Evolutionary conservation across 2,888 invertebrate species (phyloP).

Genomic region (Allophyes oxyacanthae): DNA sequence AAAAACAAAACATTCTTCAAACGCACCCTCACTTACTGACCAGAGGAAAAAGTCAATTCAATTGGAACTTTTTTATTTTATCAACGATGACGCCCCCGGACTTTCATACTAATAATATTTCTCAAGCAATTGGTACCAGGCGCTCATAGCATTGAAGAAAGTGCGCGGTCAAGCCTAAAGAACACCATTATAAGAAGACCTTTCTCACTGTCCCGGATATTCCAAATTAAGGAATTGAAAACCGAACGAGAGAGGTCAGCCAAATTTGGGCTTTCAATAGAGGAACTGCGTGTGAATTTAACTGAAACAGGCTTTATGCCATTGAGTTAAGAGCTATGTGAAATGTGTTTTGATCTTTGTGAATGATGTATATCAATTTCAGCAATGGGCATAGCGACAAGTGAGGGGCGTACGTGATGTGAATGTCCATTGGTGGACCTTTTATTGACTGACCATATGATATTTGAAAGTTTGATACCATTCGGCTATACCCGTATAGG

Average conservation of each 20-base stretch:
- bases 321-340: conserved; percentile 52
- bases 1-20: no score
- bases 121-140: conserved; percentile 83
- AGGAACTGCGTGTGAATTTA: conserved; percentile 17
- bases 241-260: conserved; percentile 59
- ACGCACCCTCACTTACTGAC: conserved; percentile 5
- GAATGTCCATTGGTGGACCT: conserved; percentile 79
- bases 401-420: conserved; percentile 78
- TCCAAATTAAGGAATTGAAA: conserved; percentile 29
- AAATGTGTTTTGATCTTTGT: conserved; percentile 50
- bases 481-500: conserved; percentile 25
- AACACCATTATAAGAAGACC: conserved; percentile 49
- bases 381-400: conserved; percentile 83
- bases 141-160: conserved; percentile 75
- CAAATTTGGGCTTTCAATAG: conserved; percentile 60
- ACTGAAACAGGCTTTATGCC: conserved; percentile 61
- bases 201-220: conserved; percentile 43
- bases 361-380: conserved; percentile 86
- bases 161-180: conserved; percentile 68
- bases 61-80: conserved; percentile 64
- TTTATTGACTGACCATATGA: conserved; percentile 83
- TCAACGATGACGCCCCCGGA: conserved; percentile 67
- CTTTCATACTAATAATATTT: conserved; percentile 80
- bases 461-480: conserved; percentile 59
- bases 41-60: conserved; percentile 49